Conservation (phyloP, 1,140 invertebrate species). For the Drosophila auraria region DNA sequence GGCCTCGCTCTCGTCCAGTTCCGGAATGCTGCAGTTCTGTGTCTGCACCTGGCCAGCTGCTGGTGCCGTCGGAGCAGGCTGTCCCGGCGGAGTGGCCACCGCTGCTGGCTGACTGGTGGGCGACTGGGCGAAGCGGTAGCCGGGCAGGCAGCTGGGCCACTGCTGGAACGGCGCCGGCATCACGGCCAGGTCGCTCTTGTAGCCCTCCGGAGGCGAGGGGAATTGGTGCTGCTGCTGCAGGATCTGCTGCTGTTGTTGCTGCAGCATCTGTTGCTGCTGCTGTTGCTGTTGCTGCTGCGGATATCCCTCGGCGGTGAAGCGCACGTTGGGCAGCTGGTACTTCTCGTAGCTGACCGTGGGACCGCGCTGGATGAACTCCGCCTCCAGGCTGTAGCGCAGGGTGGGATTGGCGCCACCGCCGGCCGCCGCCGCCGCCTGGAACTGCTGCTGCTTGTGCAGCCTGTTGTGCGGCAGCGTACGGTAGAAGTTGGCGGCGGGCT, state of each 20-base stretch:
- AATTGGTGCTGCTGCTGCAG: conserved; percentile 86
- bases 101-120: conserved; percentile 41
- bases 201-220: conserved; percentile 90
- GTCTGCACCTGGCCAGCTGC: conserved; percentile 48
- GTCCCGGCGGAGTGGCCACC: conserved; percentile 10
- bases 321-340: conserved; percentile 87
- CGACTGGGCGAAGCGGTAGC: conserved; percentile 79
- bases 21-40: conserved; percentile 64
- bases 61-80: conserved; percentile 35
- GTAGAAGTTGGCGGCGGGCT: conserved; percentile 86
- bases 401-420: conserved; percentile 85
- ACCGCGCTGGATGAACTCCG: conserved; percentile 88
- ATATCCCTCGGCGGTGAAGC: conserved; percentile 92
- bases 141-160: conserved; percentile 86
- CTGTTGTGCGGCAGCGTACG: conserved; percentile 90
- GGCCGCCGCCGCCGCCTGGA: conserved; percentile 86
- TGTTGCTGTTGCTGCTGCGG: conserved; percentile 86
- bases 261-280: conserved; percentile 53
- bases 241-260: conserved; percentile 75
- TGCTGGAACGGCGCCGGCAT: conserved; percentile 71
- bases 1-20: conserved; percentile 74
- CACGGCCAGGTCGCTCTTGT: conserved; percentile 85
- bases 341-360: conserved; percentile 86
- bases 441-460: conserved; percentile 86
- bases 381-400: conserved; percentile 88